Evolutionary conservation across 2,888 invertebrate genomes (phyloP).

Genomic region (Gryllus longicercus): DNA sequence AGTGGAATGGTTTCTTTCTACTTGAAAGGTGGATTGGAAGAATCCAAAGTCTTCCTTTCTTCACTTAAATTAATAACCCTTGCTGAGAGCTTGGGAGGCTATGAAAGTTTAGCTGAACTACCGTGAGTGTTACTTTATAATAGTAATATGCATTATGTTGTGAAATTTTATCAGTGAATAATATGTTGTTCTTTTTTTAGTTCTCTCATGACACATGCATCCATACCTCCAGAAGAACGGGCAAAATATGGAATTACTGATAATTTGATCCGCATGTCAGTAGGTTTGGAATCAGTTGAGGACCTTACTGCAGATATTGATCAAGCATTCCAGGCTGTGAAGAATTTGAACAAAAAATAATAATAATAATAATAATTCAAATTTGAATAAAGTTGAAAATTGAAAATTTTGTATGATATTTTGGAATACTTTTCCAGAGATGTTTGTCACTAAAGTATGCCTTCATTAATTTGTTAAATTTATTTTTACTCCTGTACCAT

Average conservation of each 20-base stretch:
- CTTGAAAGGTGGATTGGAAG: conserved; percentile 69
- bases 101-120: conserved; percentile 89
- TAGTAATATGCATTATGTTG: background rate
- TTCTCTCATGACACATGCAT: conserved; percentile 92
- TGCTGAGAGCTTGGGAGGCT: conserved; percentile 94
- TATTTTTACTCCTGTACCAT: too few relatives aligned
- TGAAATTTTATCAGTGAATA: conserved; percentile 22
- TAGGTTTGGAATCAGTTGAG: conserved; percentile 82
- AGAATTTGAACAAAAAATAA: too few relatives aligned
- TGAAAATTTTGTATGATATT: too few relatives aligned
- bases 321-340: conserved; percentile 63
- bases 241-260: conserved; percentile 75
- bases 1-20: conserved; percentile 92
- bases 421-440: too few relatives aligned
- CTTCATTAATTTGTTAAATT: too few relatives aligned
- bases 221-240: conserved; percentile 74
- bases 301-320: conserved; percentile 83
- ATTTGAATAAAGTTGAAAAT: too few relatives aligned
- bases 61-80: conserved; percentile 75
- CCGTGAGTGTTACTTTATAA: conserved; percentile 62
- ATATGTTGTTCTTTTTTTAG: conserved; percentile 43
- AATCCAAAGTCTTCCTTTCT: conserved; percentile 70
- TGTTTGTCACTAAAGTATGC: too few relatives aligned
- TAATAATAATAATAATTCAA: too few relatives aligned
- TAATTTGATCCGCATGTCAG: conserved; percentile 78